Evolutionary conservation across 2,113 vertebrate species (phyloP).

Genomic region (Pomatostomus ruficeps): DNA sequence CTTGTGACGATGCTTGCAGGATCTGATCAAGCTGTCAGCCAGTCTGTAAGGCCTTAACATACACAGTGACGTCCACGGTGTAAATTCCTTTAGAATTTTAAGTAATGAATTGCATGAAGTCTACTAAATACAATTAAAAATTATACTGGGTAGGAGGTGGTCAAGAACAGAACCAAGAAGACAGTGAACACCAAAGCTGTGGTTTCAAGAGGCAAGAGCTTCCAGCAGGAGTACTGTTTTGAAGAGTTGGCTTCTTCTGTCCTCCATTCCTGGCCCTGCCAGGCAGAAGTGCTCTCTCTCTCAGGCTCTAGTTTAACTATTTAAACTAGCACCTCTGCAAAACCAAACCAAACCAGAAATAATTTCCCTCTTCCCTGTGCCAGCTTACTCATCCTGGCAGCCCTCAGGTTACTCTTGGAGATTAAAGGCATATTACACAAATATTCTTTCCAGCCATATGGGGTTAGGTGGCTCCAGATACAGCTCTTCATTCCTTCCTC

Average conservation of each 20-base stretch:
- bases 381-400: background rate
- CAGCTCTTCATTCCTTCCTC: background rate
- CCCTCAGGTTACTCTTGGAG: background rate
- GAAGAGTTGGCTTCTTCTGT: background rate
- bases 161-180: background rate
- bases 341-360: background rate
- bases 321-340: background rate
- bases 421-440: background rate
- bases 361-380: background rate
- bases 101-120: background rate
- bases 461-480: background rate
- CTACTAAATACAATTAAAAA: background rate
- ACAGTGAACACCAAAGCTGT: background rate
- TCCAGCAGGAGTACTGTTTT: background rate
- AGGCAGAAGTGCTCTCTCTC: background rate
- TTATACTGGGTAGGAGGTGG: background rate
- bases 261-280: background rate
- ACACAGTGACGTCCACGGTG: background rate
- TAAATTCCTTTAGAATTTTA: background rate
- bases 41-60: background rate
- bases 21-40: background rate
- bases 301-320: background rate
- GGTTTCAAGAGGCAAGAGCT: background rate
- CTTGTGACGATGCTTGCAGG: background rate
- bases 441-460: background rate